Evolutionary conservation across 35 echinoderm and acorn worm genomes (phyloP), one percentile per base, ranked within the genome.

Genomic region (Lytechinus variegatus): DNA sequence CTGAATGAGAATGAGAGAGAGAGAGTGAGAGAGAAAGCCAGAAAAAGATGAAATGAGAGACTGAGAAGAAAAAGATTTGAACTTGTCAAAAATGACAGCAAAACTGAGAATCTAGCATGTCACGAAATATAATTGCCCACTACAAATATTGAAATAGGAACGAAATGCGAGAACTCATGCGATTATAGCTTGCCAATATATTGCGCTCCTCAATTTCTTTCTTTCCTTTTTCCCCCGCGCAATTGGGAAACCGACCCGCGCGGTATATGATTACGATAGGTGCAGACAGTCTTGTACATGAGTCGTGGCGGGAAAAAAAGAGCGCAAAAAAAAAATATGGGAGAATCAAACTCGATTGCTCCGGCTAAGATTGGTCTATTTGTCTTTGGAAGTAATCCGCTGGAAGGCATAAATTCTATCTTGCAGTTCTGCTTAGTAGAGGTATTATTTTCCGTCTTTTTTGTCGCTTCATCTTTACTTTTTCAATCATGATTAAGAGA

Each of bases 101-200:
- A 90, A 54, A 90, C 88, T 54, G 29, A 52, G 88, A 90, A 54
- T 52, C 88, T 44, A 90, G 53, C 52, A 93, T 93, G 92, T 28
- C 92, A 57, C 52, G n/a, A 57, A 54, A 57, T 93, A 93, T 57
- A 93, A 93, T 93, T 93, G 92, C 92, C 92, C 53, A 93, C 92
- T 93, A 93, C 92, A 93, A 93, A 93, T 93, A 93, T 93, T 93
- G 92, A 93, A 93, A 93, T 93, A 93, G 55, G 92, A 93, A 93
- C 92, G 92, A 93, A 93, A 93, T 93, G 92, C 54, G 92, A 93
- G 53, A 27, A 93, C 53, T 53, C 51, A 93, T 93, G 53, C 53
- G 92, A 53, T 93, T 56, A 93, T 93, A 54, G 52, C 54, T 9
- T 54, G 92, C 92, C 53, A 54, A 93, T 93, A 93, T 93, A 53